These are phyloP conservation scores for Plestiodon gilberti DNA, from an alignment of 2,113 vertebrate species.

Conservation along the genomic window DNA sequence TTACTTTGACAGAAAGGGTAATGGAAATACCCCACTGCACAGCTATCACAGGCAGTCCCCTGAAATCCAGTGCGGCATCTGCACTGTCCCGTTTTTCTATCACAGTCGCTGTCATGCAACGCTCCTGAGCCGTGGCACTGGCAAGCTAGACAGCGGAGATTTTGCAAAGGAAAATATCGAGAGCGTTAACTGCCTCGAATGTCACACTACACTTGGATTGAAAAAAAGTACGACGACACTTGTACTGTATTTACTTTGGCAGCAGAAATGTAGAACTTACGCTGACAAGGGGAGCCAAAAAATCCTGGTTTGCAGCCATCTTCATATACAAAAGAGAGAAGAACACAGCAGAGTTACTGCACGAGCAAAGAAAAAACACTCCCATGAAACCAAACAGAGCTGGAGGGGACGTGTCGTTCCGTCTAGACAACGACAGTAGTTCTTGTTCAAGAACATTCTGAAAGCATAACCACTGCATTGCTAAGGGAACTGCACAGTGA, in stretches of 20 bases:
- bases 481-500: background rate
- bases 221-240: background rate
- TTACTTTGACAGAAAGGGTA: conserved; percentile 72
- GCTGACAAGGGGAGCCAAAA: conserved; percentile 76
- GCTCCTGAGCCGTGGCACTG: conserved; percentile 42
- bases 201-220: conserved; percentile 19
- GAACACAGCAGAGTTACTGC: conserved; percentile 5
- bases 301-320: conserved; percentile 74
- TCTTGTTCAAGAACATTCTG: background rate
- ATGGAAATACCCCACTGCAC: conserved; percentile 56
- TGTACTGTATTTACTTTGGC: background rate
- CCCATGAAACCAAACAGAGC: background rate
- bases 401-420: too few species aligned
- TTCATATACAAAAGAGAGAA: conserved; percentile 36
- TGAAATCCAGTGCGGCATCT: conserved; percentile 60
- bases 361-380: background rate
- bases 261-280: conserved; percentile 68
- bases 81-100: conserved; percentile 48
- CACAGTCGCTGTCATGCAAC: conserved; percentile 26
- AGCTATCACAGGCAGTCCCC: conserved; percentile 60
- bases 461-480: conserved; percentile 25
- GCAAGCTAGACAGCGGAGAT: conserved; percentile 36
- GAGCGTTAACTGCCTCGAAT: background rate
- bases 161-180: conserved; percentile 33
- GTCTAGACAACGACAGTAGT: background rate